Conservation (phyloP, 2,888 invertebrate genomes). For the Xanthia togata region DNA sequence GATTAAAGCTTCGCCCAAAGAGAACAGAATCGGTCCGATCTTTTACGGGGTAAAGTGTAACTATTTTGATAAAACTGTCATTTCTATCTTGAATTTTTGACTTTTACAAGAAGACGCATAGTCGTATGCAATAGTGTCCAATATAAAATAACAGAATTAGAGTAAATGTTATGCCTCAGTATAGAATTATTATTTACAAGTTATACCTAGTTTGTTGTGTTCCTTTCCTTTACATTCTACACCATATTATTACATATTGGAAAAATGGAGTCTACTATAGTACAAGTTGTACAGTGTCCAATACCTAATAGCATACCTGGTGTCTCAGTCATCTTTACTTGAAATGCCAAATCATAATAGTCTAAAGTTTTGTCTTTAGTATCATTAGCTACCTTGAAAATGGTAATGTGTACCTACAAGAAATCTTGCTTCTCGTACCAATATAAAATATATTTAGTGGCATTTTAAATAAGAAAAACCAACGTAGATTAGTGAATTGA, state of each 20-base stretch:
- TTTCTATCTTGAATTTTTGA: conserved; percentile 26
- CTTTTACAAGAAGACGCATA: conserved; percentile 6
- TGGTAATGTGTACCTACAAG: not conserved
- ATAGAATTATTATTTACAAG: not conserved
- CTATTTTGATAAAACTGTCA: conserved; percentile 32
- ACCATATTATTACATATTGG: not conserved
- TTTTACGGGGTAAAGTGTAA: not conserved
- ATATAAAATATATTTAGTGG: not conserved
- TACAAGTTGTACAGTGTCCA: not conserved
- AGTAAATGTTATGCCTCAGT: not conserved
- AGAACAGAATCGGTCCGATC: not conserved
- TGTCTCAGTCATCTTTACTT: not conserved
- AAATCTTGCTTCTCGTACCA: not conserved
- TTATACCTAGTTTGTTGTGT: not conserved
- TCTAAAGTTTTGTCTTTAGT: not conserved
- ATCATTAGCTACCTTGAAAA: not conserved
- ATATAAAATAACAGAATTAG: conserved; percentile 3
- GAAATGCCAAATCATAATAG: not conserved
- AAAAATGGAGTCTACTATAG: not conserved
- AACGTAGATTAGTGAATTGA: not conserved
- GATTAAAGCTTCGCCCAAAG: not conserved
- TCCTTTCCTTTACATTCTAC: not conserved
- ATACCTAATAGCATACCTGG: not conserved
- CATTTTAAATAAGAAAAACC: not conserved
- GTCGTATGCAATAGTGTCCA: conserved; percentile 11